These are phyloP conservation scores for Drosophila mauritiana DNA, from an alignment of 1,140 invertebrate species.

Conservation along the genomic window DNA sequence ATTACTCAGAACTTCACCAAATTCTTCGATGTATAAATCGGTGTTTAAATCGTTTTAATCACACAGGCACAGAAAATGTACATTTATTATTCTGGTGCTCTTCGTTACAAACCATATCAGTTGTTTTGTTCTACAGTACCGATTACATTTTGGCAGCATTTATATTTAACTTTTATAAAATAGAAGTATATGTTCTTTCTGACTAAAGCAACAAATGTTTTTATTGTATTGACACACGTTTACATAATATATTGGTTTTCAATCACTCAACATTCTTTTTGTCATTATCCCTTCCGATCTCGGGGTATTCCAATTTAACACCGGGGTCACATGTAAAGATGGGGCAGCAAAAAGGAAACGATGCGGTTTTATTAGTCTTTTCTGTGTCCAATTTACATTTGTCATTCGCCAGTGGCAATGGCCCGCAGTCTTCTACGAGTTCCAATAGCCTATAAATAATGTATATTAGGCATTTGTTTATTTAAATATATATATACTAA, in stretches of 20 bases:
- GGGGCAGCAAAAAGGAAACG: slow-evolving; percentile 94
- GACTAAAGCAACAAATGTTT: slow-evolving; percentile 20
- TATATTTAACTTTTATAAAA: too few species aligned
- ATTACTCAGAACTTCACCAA: too few species aligned
- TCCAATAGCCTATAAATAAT: slow-evolving; percentile 88
- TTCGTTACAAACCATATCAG: too few species aligned
- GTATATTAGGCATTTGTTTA: neutral
- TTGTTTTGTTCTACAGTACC: too few species aligned
- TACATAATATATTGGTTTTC: neutral
- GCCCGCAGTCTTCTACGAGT: slow-evolving; percentile 94
- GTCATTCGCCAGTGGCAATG: slow-evolving; percentile 92
- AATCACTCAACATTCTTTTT: slow-evolving; percentile 73
- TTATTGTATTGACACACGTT: slow-evolving; percentile 1
- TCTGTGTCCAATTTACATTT: slow-evolving; percentile 94
- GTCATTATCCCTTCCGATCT: slow-evolving; percentile 88
- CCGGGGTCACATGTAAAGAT: slow-evolving; percentile 93
- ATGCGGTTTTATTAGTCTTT: slow-evolving; percentile 94
- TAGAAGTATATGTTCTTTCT: neutral
- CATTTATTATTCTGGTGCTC: too few species aligned
- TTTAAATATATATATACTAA: neutral
- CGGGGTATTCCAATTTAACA: slow-evolving; percentile 93
- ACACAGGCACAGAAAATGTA: too few species aligned
- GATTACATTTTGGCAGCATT: too few species aligned
- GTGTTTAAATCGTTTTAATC: too few species aligned
- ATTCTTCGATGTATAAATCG: too few species aligned